Evolutionary conservation across 1,140 invertebrate genomes (phyloP).

Genomic region (Semibalanus balanoides): DNA sequence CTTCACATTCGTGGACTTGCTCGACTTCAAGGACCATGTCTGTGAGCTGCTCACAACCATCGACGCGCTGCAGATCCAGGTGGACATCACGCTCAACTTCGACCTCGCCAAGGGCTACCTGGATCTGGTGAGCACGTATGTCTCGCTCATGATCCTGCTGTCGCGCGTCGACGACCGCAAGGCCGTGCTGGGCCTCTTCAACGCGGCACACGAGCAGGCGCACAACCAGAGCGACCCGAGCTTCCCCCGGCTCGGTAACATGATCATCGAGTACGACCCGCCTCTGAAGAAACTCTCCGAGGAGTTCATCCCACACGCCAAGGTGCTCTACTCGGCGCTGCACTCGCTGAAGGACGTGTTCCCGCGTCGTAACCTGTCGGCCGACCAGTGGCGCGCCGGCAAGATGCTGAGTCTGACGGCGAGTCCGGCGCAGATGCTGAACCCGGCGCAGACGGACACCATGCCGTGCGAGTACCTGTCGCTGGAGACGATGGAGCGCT

Average conservation of each 20-base stretch:
- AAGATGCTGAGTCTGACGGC: constrained; percentile 87
- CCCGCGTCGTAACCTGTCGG: constrained; percentile 72
- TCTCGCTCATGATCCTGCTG: constrained; percentile 88
- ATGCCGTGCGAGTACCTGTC: constrained; percentile 96
- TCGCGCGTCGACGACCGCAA: constrained; percentile 95
- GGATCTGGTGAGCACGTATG: constrained; percentile 85
- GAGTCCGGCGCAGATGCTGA: constrained; percentile 77
- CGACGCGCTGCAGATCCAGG: constrained; percentile 84
- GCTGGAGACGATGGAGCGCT: constrained; percentile 85
- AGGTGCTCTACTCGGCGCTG: constrained; percentile 67
- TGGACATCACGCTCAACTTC: constrained; percentile 90
- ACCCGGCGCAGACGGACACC: constrained; percentile 84
- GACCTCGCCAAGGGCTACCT: constrained; percentile 92
- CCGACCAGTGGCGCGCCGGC: constrained; percentile 83
- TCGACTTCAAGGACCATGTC: constrained; percentile 98
- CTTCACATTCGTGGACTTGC: constrained; percentile 97
- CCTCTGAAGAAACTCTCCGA: constrained; percentile 92
- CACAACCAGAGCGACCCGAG: constrained; percentile 78
- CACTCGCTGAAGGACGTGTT: constrained; percentile 78
- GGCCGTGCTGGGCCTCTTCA: constrained; percentile 89
- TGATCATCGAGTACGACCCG: constrained; percentile 95
- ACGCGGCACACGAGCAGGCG: constrained; percentile 92
- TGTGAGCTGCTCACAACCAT: constrained; percentile 93
- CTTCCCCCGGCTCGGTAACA: constrained; percentile 85
- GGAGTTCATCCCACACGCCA: constrained; percentile 90